A percentile compares a stretch with the other conserved stretches of the same genome.
Evolutionary conservation across 2,888 invertebrate genomes (phyloP).

Genomic region (Phyto melanocephala): DNA sequence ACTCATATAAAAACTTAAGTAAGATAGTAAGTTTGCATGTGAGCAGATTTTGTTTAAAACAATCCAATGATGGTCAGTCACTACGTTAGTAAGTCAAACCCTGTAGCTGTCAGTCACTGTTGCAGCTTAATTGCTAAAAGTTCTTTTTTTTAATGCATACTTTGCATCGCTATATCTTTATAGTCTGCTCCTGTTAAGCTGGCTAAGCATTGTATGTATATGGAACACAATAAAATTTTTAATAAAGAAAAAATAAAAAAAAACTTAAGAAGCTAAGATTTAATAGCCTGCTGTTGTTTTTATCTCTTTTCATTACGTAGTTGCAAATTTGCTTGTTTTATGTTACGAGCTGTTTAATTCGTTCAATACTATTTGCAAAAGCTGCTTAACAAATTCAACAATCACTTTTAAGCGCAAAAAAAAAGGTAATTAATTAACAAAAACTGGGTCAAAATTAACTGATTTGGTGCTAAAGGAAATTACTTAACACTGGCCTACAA

Average conservation of each 20-base stretch:
- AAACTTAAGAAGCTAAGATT: conserved; percentile 39
- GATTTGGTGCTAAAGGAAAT: conserved; percentile 34
- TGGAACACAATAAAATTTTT: conserved; percentile 12
- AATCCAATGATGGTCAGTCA: conserved; percentile 2
- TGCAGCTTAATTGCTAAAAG: conserved; percentile 36
- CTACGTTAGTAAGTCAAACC: not conserved
- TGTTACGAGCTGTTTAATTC: conserved; percentile 7
- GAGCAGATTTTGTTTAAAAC: conserved; percentile 15
- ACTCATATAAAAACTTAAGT: not conserved
- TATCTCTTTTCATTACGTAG: conserved; percentile 34
- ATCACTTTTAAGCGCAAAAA: not conserved
- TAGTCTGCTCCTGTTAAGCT: not conserved
- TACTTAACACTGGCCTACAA: not conserved
- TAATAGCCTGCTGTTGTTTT: conserved; percentile 21
- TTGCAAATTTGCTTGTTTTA: conserved; percentile 38
- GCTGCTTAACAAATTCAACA: not conserved
- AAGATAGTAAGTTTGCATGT: not conserved
- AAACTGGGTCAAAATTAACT: conserved; percentile 33
- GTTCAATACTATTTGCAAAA: conserved; percentile 27
- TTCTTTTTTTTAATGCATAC: conserved; percentile 31
- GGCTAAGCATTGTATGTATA: not conserved
- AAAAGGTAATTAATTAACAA: conserved; percentile 31
- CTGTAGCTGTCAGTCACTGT: conserved; percentile 18
- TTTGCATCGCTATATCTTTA: not conserved
- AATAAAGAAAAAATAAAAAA: not conserved